Evolutionary conservation across 2,888 invertebrate genomes (phyloP).

Genomic region (Frankliniella fusca): DNA sequence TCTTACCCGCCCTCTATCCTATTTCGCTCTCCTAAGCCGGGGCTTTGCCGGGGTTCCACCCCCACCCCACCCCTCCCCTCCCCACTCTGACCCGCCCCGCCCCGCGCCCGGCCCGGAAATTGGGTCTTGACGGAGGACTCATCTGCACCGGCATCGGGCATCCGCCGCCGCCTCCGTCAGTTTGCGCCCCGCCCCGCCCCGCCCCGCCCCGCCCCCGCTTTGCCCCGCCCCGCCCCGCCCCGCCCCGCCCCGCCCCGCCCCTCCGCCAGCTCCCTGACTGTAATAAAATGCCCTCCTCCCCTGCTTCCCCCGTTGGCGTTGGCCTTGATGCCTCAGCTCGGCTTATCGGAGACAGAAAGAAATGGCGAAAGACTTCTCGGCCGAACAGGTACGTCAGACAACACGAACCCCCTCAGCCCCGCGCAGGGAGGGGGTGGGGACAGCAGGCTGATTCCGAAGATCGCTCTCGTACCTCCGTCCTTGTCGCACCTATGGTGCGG

Average conservation of each 20-base stretch:
- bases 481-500: too few relatives aligned
- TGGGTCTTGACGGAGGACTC: slow-evolving; percentile 17
- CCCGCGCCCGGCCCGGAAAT: background rate
- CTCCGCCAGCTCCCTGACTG: too few relatives aligned
- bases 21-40: background rate
- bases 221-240: background rate
- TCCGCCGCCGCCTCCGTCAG: background rate
- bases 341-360: too few relatives aligned
- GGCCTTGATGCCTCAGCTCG: too few relatives aligned
- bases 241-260: background rate
- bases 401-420: too few relatives aligned
- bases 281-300: too few relatives aligned
- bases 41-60: background rate
- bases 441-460: too few relatives aligned
- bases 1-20: background rate
- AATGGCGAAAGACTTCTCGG: too few relatives aligned
- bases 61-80: background rate
- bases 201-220: background rate
- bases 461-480: too few relatives aligned
- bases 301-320: too few relatives aligned
- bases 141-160: slow-evolving; percentile 10
- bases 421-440: background rate
- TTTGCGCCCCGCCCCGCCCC: background rate
- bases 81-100: background rate
- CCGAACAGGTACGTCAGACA: too few relatives aligned